Percentiles rank a stretch among this genome's conserved stretches.
phyloP scores from a whole-genome alignment of 2,888 invertebrate genomes.

The Phragmatobia fuliginosa region DNA sequence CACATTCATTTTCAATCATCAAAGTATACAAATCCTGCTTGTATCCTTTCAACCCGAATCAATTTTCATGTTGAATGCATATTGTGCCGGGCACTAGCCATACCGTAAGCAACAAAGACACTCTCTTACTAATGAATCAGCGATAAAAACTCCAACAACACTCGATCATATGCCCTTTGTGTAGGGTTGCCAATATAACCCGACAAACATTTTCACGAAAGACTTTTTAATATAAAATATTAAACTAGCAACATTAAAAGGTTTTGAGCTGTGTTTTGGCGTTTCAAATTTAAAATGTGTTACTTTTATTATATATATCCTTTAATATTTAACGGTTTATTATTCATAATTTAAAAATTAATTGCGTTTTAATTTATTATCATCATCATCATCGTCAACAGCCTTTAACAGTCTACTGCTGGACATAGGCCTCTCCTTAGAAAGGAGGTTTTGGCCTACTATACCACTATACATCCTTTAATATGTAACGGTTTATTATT shows the following conservation, averaged over 20 bases:
- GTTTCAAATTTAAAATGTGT: neutral
- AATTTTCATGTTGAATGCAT: constrained; percentile 74
- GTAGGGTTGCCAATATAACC: constrained; percentile 66
- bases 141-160: constrained; percentile 83
- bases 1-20: constrained; percentile 56
- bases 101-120: constrained; percentile 77
- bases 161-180: constrained; percentile 76
- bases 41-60: constrained; percentile 74
- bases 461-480: no score
- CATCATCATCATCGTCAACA: no score
- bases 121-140: constrained; percentile 85
- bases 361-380: no score
- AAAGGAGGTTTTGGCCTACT: no score
- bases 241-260: neutral
- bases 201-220: neutral
- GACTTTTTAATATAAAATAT: neutral
- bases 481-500: no score
- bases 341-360: no score
- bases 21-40: constrained; percentile 52
- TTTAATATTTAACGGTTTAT: no score
- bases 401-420: no score
- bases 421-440: no score
- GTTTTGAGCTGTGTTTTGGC: neutral
- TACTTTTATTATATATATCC: no score
- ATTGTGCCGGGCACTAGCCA: constrained; percentile 62